Conservation (phyloP, 2,888 invertebrate species). For the Limnephilus rhombicus region DNA sequence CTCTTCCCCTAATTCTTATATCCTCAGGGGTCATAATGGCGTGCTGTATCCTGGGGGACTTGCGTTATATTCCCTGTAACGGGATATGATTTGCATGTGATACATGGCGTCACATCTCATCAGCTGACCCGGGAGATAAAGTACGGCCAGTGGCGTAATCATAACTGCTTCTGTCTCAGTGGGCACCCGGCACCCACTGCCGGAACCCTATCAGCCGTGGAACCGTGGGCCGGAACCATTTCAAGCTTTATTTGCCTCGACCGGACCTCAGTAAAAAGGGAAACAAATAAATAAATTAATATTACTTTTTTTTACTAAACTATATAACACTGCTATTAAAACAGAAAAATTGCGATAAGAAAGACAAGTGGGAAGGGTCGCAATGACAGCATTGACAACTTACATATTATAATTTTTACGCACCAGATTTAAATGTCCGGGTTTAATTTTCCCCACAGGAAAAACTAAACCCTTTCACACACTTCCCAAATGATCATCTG, state of each 20-base stretch:
- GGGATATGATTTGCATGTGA: slow-evolving; percentile 64
- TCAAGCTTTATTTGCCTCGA: neutral
- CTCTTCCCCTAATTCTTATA: neutral
- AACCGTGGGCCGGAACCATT: neutral
- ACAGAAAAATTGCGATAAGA: too few species aligned
- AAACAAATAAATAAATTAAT: neutral
- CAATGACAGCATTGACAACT: too few species aligned
- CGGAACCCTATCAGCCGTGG: neutral
- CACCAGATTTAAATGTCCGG: too few species aligned
- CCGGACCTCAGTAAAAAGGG: slow-evolving; percentile 24
- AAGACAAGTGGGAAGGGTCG: too few species aligned
- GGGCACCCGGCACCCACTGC: slow-evolving; percentile 33
- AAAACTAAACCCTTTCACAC: too few species aligned
- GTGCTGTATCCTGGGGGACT: neutral
- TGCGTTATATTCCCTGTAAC: neutral
- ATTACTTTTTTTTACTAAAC: too few species aligned
- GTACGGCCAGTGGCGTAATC: slow-evolving; percentile 60
- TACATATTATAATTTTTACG: too few species aligned
- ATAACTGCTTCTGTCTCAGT: slow-evolving; percentile 66
- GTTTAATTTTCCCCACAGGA: too few species aligned
- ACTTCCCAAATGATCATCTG: too few species aligned
- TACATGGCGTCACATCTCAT: slow-evolving; percentile 65
- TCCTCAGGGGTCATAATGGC: neutral
- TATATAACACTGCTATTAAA: too few species aligned
- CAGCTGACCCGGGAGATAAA: slow-evolving; percentile 61